Conservation (phyloP, 2,888 invertebrate genomes). For the Parochlus steinenii region DNA sequence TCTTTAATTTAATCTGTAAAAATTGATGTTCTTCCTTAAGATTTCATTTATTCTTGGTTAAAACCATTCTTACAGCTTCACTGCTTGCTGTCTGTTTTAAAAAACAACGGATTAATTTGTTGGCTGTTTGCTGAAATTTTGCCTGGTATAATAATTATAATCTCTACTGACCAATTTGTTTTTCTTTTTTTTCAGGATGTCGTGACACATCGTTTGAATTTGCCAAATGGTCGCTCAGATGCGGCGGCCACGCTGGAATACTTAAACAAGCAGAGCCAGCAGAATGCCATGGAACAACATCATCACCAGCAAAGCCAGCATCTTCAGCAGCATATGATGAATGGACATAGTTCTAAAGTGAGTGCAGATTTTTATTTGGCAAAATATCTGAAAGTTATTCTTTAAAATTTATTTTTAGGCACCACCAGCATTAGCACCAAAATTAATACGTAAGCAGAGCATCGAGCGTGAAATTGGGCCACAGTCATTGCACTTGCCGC, state of each 20-base stretch:
- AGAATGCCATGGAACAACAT: conserved; percentile 1
- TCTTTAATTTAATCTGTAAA: too few relatives aligned
- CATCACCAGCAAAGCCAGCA: neutral
- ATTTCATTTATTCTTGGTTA: too few relatives aligned
- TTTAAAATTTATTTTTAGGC: conserved; percentile 19
- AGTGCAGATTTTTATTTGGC: too few relatives aligned
- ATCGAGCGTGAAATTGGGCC: conserved; percentile 65
- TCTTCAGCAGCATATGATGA: neutral
- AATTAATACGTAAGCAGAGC: conserved; percentile 74
- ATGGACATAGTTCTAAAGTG: conserved; percentile 5
- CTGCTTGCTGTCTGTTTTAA: too few relatives aligned
- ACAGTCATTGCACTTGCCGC: conserved; percentile 31
- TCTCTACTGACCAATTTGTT: neutral
- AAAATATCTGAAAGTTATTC: neutral
- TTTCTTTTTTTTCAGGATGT: conserved; percentile 8
- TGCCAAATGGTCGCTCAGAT: conserved; percentile 23
- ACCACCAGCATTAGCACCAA: conserved; percentile 44
- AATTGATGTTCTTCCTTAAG: too few relatives aligned
- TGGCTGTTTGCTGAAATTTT: neutral
- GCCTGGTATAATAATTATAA: neutral
- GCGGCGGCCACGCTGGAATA: conserved; percentile 13
- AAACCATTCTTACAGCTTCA: too few relatives aligned
- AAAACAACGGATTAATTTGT: too few relatives aligned
- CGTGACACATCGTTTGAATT: neutral
- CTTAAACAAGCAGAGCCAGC: conserved; percentile 9